Evolutionary conservation across 1,140 invertebrate genomes (phyloP).

Genomic region (Dolichoris vasculosae): DNA sequence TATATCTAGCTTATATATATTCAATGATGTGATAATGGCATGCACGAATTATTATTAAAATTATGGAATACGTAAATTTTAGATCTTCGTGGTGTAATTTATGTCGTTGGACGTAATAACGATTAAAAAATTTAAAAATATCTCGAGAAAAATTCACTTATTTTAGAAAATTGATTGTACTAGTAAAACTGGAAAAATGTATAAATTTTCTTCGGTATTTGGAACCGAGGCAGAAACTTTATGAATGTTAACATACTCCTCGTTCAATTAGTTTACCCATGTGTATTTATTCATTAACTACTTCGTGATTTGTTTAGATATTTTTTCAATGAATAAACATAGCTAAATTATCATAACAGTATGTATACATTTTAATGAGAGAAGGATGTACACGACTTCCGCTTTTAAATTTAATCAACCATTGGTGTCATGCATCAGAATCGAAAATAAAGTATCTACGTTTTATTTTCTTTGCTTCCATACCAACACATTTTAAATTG

Average conservation of each 20-base stretch:
- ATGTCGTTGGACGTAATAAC: neutral
- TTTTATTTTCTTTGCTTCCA: neutral
- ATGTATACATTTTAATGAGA: neutral
- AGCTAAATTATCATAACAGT: conserved; percentile 2
- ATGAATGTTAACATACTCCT: neutral
- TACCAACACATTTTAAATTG: neutral
- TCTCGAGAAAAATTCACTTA: neutral
- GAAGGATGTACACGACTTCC: neutral
- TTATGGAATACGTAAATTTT: neutral
- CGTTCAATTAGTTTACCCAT: neutral
- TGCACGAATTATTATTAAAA: neutral
- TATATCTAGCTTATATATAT: neutral
- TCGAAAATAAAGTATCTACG: neutral
- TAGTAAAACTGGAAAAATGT: neutral
- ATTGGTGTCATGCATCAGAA: neutral
- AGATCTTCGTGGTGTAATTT: neutral
- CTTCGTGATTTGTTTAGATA: conserved; percentile 14
- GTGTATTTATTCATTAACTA: neutral
- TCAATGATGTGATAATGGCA: neutral
- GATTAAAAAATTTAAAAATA: neutral
- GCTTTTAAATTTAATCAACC: conserved; percentile 32
- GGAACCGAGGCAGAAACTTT: neutral
- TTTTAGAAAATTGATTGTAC: neutral
- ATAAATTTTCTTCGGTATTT: neutral
- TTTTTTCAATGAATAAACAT: conserved; percentile 13